A percentile compares a stretch with the other conserved stretches of the same genome.
phyloP scores from a whole-genome alignment of 2,113 vertebrate genomes.

The Esox niger region DNA sequence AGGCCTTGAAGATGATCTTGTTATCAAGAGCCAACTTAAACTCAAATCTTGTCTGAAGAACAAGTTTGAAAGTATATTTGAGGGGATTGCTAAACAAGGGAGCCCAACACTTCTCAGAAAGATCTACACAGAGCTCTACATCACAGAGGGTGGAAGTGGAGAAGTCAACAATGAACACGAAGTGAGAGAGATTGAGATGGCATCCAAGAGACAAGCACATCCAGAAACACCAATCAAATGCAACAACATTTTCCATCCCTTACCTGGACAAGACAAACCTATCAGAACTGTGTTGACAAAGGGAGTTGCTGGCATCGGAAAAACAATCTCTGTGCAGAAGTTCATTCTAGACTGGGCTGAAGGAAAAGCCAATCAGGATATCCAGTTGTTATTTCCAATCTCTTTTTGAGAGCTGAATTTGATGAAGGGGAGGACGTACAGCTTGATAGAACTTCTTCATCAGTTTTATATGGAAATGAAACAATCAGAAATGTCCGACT shows the following conservation, averaged over 20 bases:
- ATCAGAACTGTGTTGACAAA: conserved; percentile 42
- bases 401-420: conserved; percentile 45
- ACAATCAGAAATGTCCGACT: conserved; percentile 11
- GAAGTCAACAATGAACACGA: conserved; percentile 27
- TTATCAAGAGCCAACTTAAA: conserved; percentile 3
- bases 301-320: too few relatives aligned
- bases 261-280: conserved; percentile 21
- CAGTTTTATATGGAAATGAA: conserved; percentile 38
- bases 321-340: too few relatives aligned
- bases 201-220: background rate
- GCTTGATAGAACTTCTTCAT: conserved; percentile 38
- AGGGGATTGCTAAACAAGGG: conserved; percentile 40
- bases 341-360: conserved; percentile 42
- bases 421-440: conserved; percentile 18
- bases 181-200: conserved; percentile 21
- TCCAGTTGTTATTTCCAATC: conserved; percentile 33
- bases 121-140: conserved; percentile 38
- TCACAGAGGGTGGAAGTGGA: too few relatives aligned
- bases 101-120: conserved; percentile 29
- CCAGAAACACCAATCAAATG: conserved; percentile 10
- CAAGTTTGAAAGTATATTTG: conserved; percentile 38
- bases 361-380: conserved; percentile 36
- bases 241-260: conserved; percentile 32
- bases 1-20: too few relatives aligned
- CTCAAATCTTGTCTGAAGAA: conserved; percentile 27